Evolutionary conservation across 2,113 vertebrate genomes (phyloP).

Genomic region (Siphamia tubifer): DNA sequence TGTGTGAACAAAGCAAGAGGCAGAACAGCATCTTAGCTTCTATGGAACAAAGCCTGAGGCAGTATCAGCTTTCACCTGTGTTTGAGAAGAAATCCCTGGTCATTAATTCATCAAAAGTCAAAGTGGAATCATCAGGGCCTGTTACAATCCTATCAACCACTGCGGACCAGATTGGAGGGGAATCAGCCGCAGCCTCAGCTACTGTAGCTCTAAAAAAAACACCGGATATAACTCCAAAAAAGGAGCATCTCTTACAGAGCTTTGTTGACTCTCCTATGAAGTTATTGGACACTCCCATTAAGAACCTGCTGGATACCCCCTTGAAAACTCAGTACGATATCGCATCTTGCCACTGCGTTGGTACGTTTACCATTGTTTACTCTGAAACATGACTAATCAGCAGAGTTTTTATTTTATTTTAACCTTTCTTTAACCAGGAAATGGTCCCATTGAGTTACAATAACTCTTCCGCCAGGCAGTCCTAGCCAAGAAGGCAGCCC

Average conservation of each 20-base stretch:
- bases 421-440: too few species aligned
- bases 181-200: conserved; percentile 12
- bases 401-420: background rate
- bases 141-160: conserved; percentile 87
- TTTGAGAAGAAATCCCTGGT: conserved; percentile 89
- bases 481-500: too few species aligned
- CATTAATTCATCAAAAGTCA: conserved; percentile 87
- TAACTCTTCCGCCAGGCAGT: too few species aligned
- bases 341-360: conserved; percentile 93
- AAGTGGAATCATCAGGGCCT: conserved; percentile 89
- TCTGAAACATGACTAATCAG: background rate
- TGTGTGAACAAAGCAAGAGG: conserved; percentile 73
- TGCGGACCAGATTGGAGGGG: conserved; percentile 70
- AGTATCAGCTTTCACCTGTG: conserved; percentile 88
- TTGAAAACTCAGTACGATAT: conserved; percentile 98
- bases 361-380: conserved; percentile 77
- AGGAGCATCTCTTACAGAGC: conserved; percentile 86
- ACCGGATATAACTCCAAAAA: conserved; percentile 87
- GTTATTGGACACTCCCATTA: conserved; percentile 91
- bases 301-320: conserved; percentile 92
- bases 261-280: conserved; percentile 96
- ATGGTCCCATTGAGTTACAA: too few species aligned
- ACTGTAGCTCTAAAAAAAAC: conserved; percentile 60
- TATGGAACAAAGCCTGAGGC: conserved; percentile 93
- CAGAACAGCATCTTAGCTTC: conserved; percentile 90